Evolutionary conservation across 1,140 invertebrate species (phyloP), one percentile per base, ranked within the genome.

Genomic region (Musca vetustissima): DNA sequence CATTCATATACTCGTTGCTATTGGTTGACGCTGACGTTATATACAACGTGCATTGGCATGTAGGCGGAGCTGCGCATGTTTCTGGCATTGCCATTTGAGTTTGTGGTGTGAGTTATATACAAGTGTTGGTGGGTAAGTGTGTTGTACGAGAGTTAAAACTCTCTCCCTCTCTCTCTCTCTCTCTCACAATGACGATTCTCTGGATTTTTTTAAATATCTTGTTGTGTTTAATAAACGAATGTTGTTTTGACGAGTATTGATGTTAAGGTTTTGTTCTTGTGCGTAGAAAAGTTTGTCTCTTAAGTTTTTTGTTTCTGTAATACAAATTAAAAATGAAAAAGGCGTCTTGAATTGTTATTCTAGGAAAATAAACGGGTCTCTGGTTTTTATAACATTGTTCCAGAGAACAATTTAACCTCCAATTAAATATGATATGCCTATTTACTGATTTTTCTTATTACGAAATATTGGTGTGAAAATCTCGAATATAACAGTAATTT

Each of bases 291-390:
- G 76, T 76, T 78, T 68, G 76, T 76, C 65, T 74, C 71, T 78
- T 78, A 28, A 78, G 77, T 78, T 77, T 78, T 78, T 78, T 71
- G 77, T 78, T 78, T 61, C n/a, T n/a, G n/a, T n/a, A n/a, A n/a
- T n/a, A n/a, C n/a, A n/a, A n/a, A n/a, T n/a, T n/a, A n/a, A n/a
- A n/a, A n/a, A n/a, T n/a, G n/a, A n/a, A n/a, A n/a, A n/a, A n/a
- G n/a, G n/a, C n/a, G n/a, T n/a, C n/a, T n/a, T n/a, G n/a, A n/a
- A n/a, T n/a, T n/a, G n/a, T n/a, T n/a, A n/a, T n/a, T n/a, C n/a
- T n/a, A n/a, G n/a, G n/a, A n/a, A n/a, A n/a, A n/a, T n/a, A n/a
- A n/a, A n/a, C n/a, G n/a, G n/a, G n/a, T n/a, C n/a, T n/a, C n/a
- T n/a, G n/a, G n/a, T n/a, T n/a, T n/a, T n/a, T n/a, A n/a, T n/a